Base-by-base conservation (phyloP, 1,140 invertebrate genomes). In the Sycophaga agraensis region DNA sequence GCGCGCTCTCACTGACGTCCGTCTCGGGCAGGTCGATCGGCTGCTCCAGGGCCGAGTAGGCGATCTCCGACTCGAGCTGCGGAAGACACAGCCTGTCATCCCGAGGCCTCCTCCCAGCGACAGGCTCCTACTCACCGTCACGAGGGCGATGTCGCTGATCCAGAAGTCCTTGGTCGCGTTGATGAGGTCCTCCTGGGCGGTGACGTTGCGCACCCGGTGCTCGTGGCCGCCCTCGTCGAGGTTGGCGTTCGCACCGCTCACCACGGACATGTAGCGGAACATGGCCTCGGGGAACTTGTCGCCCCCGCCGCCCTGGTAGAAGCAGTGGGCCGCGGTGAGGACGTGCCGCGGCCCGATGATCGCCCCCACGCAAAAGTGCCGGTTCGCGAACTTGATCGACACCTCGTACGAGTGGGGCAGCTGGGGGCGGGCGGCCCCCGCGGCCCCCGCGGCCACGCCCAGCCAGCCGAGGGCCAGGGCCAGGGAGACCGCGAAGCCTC, bases 361-460 rank as follows among this genome's bases (percentile, higher is more conserved):
- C 7, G 45, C 56, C 0, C 56, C 56, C 5, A 0, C 21, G 34
- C 56, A 58, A 12, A 49, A 39, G 22, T 58, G 56, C 2, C 56
- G 31, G 31, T 35, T 22, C 2, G 26, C 34, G 16, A 58, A 49
- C 14, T 21, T 48, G 34, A 58, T 24, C 2, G 56, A 58, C 1
- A n/a, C 56, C 56, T 58, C 56, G 35, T 58, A 49, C 21, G 56
- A 58, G 34, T 58, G 56, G 3, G 56, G 43, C 45, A 56, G 54
- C 17, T 7, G 24, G 37, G n/a, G n/a, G n/a, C n/a, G n/a, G n/a
- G n/a, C n/a, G n/a, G n/a, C n/a, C n/a, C n/a, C n/a, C n/a, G n/a
- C n/a, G n/a, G n/a, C n/a, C n/a, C n/a, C n/a, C n/a, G n/a, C n/a
- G n/a, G n/a, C n/a, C n/a, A n/a, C n/a, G n/a, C n/a, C n/a, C n/a